Percentiles rank a stretch among this genome's conserved stretches.
phyloP scores from a whole-genome alignment of 2,888 invertebrate genomes.

The Andrena camellia region DNA sequence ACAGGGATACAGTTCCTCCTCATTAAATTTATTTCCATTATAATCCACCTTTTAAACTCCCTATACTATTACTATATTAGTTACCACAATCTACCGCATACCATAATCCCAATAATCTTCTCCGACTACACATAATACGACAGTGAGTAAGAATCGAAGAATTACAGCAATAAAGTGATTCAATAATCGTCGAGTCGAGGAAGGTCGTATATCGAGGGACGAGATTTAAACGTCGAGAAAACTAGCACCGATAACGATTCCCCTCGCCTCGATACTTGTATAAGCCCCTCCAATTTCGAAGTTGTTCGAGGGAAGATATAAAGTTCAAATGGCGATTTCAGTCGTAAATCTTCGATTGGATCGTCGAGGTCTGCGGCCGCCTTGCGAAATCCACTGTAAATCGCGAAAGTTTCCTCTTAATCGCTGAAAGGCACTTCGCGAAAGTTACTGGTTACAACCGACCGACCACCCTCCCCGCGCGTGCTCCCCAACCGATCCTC shows the following conservation, averaged over 20 bases:
- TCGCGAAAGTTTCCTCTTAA: conserved; percentile 71
- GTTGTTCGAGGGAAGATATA: conserved; percentile 63
- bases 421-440: conserved; percentile 72
- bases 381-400: conserved; percentile 70
- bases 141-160: too few species aligned
- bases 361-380: conserved; percentile 64
- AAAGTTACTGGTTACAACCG: conserved; percentile 64
- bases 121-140: too few species aligned
- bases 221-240: conserved; percentile 49
- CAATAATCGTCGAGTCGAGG: conserved; percentile 7
- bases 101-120: too few species aligned
- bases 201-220: background rate
- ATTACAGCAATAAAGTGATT: background rate
- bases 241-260: conserved; percentile 26
- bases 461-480: conserved; percentile 15
- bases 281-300: conserved; percentile 60
- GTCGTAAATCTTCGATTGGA: conserved; percentile 70
- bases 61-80: too few species aligned
- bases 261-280: conserved; percentile 35
- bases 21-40: background rate
- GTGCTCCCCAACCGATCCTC: background rate
- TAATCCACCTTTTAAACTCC: too few species aligned
- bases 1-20: background rate
- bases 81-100: too few species aligned
- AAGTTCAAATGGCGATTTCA: conserved; percentile 70